These are phyloP conservation scores for Epinephelus malabaricus DNA, from an alignment of 2,797 vertebrate species.

Conservation along the genomic window DNA sequence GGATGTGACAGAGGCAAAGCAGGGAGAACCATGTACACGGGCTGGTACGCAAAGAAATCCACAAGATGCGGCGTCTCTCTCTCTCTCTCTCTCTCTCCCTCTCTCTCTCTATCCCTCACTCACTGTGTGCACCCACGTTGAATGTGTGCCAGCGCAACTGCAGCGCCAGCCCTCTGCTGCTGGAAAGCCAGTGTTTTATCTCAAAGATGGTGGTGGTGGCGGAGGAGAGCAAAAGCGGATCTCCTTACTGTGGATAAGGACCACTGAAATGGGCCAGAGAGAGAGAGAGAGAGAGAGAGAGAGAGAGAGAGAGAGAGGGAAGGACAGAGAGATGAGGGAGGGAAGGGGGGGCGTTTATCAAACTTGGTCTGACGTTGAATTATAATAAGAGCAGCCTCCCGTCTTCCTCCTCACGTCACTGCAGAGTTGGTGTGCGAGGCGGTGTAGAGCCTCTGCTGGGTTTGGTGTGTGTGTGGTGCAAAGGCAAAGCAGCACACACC, in stretches of 20 bases:
- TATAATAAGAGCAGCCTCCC: conserved; percentile 87
- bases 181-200: conserved; percentile 80
- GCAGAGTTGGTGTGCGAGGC: conserved; percentile 79
- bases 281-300: conserved; percentile 20
- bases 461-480: conserved; percentile 57
- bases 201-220: conserved; percentile 86
- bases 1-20: conserved; percentile 81
- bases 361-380: conserved; percentile 92
- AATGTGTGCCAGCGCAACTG: conserved; percentile 78
- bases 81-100: conserved; percentile 66
- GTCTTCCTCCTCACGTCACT: conserved; percentile 79
- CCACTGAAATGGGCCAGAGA: conserved; percentile 86
- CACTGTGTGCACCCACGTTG: conserved; percentile 84
- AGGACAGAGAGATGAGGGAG: conserved; percentile 15
- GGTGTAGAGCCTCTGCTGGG: conserved; percentile 55
- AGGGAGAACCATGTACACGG: conserved; percentile 87
- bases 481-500: conserved; percentile 37
- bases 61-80: conserved; percentile 81
- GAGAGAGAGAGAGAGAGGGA: conserved; percentile 38
- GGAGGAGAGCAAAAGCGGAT: conserved; percentile 51
- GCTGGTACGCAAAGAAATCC: conserved; percentile 83
- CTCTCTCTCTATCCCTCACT: conserved; percentile 79
- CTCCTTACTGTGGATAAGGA: conserved; percentile 78
- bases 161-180: conserved; percentile 81
- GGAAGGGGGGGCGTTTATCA: conserved; percentile 86